Evolutionary conservation across 2,888 invertebrate genomes (phyloP), one percentile per base, ranked within the genome.

Genomic region (Drosophila neonasuta): DNA sequence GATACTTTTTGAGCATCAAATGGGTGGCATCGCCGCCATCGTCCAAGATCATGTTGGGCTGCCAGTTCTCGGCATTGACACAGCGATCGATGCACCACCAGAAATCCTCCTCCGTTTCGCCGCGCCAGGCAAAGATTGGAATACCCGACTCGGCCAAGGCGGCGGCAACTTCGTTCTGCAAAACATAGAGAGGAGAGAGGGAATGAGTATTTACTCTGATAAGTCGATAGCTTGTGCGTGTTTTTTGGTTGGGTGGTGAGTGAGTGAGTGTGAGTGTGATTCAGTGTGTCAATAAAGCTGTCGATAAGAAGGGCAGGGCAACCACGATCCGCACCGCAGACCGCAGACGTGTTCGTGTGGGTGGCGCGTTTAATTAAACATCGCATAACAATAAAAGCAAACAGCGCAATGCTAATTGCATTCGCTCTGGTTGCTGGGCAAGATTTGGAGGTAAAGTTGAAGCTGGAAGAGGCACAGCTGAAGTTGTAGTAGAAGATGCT

Each of bases 31-130:
- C 99, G 0, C 99, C 99, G 0, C 99, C 99, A 90, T 99, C 98
- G 89, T 99, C 99, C 71, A 99, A 92, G 86, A 99, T 98, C 96
- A 99, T 97, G 91, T 99, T 99, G 4, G 99, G 98, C 88, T 97
- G 97, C 99, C 99, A 99, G 86, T 95, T 94, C 78, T 97, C 96
- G 0, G 95, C 94, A 79, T 96, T 96, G 2, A 99, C 95, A 90
- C 98, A 98, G 88, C 96, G 96, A 91, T 99, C 98, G 83, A 99
- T 99, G 90, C 98, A 98, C 98, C 98, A 99, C 99, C 99, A 99
- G 91, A 99, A 99, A 86, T 99, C 99, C 89, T 99, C 98, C 90
- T 99, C 99, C 6, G 97, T 97, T 91, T 99, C 98, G 0, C 98
- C 97, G 59, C 98, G 95, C 99, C 99, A 99, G 10, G 98, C 97